Percentiles rank a stretch among this genome's conserved stretches.
Conservation (phyloP, 92 coral and sea anemone genomes). For the Montipora capitata region DNA sequence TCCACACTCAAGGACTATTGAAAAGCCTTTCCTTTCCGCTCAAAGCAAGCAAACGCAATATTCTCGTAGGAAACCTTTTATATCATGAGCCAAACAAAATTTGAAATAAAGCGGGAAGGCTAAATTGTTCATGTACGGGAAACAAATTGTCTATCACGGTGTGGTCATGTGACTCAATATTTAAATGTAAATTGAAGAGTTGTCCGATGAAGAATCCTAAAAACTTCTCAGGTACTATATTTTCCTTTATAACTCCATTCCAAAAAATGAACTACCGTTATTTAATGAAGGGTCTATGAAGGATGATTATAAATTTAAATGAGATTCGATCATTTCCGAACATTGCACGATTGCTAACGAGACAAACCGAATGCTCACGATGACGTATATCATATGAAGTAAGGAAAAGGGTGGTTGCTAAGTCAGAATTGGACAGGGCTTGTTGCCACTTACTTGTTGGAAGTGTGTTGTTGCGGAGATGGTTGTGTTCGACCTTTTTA, state of each 20-base stretch:
- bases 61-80: not conserved
- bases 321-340: not conserved
- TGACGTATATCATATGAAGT: not conserved
- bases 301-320: not conserved
- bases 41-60: not conserved
- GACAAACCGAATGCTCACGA: not conserved
- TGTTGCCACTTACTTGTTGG: not conserved
- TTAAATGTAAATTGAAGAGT: no score
- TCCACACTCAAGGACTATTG: not conserved
- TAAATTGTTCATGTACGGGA: constrained; percentile 18
- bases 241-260: not conserved
- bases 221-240: not conserved
- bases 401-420: constrained; percentile 21
- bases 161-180: not conserved
- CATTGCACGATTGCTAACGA: not conserved
- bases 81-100: constrained; percentile 12
- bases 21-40: not conserved
- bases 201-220: not conserved
- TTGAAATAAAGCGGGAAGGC: constrained; percentile 76
- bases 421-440: not conserved
- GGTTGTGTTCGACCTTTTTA: not conserved
- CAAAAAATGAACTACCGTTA: no score
- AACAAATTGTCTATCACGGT: not conserved
- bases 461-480: not conserved
- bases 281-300: no score